Conservation (phyloP, 2,113 vertebrate genomes). For the Triplophysa tibetana region DNA sequence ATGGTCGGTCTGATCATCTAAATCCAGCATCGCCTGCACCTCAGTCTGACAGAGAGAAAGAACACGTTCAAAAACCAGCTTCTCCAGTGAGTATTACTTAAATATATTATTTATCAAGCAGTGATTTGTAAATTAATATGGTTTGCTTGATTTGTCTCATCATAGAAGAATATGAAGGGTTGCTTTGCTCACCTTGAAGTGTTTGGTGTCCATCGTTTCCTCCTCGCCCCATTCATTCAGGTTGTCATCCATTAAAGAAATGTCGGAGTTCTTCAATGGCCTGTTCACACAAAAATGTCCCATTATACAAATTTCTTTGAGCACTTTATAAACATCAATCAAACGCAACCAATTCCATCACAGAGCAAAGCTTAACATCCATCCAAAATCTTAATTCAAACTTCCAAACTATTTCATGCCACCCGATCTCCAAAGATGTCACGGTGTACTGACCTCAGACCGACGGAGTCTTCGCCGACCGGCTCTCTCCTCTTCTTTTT, state of each 20-base stretch:
- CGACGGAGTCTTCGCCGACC: constrained; percentile 93
- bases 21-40: constrained; percentile 85
- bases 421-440: constrained; percentile 28
- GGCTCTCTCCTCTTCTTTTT: constrained; percentile 97
- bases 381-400: constrained; percentile 30
- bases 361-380: too few relatives aligned
- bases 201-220: constrained; percentile 85
- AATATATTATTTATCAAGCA: too few relatives aligned
- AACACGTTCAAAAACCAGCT: neutral
- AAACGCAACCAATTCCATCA: constrained; percentile 36
- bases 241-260: constrained; percentile 92
- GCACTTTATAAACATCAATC: neutral
- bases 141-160: neutral
- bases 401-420: constrained; percentile 37
- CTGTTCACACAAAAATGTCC: constrained; percentile 69
- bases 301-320: constrained; percentile 43
- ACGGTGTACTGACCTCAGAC: constrained; percentile 87
- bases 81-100: too few relatives aligned
- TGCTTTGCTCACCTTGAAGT: constrained; percentile 83
- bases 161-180: neutral
- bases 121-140: neutral
- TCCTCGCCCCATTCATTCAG: constrained; percentile 95
- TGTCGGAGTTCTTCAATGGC: constrained; percentile 88
- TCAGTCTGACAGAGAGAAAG: constrained; percentile 75
- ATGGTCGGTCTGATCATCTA: constrained; percentile 87